Base-by-base conservation (phyloP, 2,113 vertebrate species). In the Alethe diademata region DNA sequence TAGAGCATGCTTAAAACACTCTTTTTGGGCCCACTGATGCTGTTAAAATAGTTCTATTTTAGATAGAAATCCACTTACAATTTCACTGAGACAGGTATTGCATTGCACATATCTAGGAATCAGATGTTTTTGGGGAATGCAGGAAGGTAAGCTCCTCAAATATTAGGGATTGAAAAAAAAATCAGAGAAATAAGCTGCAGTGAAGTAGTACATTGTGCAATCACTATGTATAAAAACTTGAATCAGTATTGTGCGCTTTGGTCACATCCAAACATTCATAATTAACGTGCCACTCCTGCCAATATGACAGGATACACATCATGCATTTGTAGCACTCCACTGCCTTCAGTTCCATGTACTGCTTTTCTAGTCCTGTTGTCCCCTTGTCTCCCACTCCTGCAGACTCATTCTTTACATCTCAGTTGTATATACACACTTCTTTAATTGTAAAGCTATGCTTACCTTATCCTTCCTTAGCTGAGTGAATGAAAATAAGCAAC, bases 341-440 rank as follows among this genome's bases (percentile, higher is more conserved):
- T 56, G 15, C 23, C 17, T 45, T 67, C 38, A 58, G 5, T 11
- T 50, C 14, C 70, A 48, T 17, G 25, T 35, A 28, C 16, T 56
- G 6, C 16, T 81, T 5, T 54, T 69, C 40, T 23, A 71, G 50
- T 23, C 15, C 14, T 40, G 14, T 45, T 7, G 5, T 70, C 13
- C 10, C 11, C 18, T 22, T 38, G 19, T n/a, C 15, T 79, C 69
- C 26, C 8, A n/a, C 14, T 71, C 6, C 23, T 81, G 19, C 14
- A 78, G 35, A 16, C 1, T 42, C 19, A 40, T 29, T 81, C 14
- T 38, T 58, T 81, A n/a, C 9, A 24, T n/a, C 28, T 54, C 50
- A 48, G 9, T 48, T 29, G 15, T 5, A 48, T 9, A 12, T 0
- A 5, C 7, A 38, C 1, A 35, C 2, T 2, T 62, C 9, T 79